phyloP scores from a whole-genome alignment of 2,888 invertebrate genomes.

The Hymenopus coronatus region DNA sequence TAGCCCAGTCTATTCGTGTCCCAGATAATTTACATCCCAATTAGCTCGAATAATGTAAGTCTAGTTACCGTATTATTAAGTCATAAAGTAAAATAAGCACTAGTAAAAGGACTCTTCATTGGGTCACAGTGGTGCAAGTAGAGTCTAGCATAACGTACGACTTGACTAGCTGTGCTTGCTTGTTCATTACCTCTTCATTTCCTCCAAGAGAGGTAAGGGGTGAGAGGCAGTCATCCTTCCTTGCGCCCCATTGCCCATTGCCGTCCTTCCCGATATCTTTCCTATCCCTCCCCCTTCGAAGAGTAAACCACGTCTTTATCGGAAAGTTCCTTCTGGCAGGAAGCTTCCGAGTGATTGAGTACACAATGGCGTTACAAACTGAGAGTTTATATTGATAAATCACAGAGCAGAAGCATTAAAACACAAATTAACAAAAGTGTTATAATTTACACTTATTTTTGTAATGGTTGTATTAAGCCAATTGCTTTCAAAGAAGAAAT shows the following conservation, averaged over 20 bases:
- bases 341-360: neutral
- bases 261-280: neutral
- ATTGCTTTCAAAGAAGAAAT: no score
- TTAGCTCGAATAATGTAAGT: no score
- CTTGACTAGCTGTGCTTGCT: neutral
- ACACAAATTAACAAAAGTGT: no score
- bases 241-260: neutral
- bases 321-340: neutral
- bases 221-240: neutral
- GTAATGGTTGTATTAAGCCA: no score
- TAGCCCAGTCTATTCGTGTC: no score
- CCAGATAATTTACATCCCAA: no score
- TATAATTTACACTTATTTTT: no score
- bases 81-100: no score
- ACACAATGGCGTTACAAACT: neutral
- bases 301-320: neutral
- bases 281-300: neutral
- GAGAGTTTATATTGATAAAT: neutral
- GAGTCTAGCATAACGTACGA: no score
- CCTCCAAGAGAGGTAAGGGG: neutral
- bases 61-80: no score
- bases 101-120: no score
- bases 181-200: constrained; percentile 26
- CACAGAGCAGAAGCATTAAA: neutral
- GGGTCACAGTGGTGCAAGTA: no score